Base-by-base conservation (phyloP, 1,140 invertebrate genomes). In the Anagrus nilaparvatae region DNA sequence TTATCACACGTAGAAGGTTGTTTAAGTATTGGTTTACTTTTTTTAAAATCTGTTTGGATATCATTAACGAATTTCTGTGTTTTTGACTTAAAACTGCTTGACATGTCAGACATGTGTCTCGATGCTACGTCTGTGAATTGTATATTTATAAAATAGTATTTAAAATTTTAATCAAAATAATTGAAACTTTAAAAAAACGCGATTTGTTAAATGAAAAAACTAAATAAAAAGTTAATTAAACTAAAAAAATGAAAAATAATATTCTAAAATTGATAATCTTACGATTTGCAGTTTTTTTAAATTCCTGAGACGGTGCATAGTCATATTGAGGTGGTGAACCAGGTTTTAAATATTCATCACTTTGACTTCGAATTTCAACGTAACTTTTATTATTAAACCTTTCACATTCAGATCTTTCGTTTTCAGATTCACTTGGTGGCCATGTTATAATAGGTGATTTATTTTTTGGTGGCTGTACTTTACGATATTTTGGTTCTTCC, bases 11-110 rank as follows among this genome's bases (percentile, higher is more conserved):
- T 51, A 23, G 52, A 41, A 4, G 61, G 56, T 33, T 63, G 64
- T 48, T 75, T 76, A 40, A 75, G 59, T 43, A 73, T 75, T 4
- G 73, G 72, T 48, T 69, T 74, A 56, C 66, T 68, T 46, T 68
- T 59, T 17, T 68, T 72, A 19, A 79, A 58, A 60, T 80, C 78
- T 23, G 67, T 69, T 52, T 78, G 74, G 16, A 83, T 74, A 40
- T 82, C 77, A 30, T 71, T 69, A 14, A 77, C 71, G 50, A 83
- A 84, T 49, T 79, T 71, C 55, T 82, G 76, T 2, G 80, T 76
- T 56, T 81, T 82, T 5, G 74, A 71, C 48, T 79, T 79, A 60
- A 83, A 83, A 43, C 73, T 74, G 35, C 73, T 73, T 18, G 75
- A 78, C 78, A 84, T 79, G 34, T 76, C 75, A 40, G 64, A 72